Base-by-base conservation (phyloP, 2,797 vertebrate genomes). In the Danio aesculapii region DNA sequence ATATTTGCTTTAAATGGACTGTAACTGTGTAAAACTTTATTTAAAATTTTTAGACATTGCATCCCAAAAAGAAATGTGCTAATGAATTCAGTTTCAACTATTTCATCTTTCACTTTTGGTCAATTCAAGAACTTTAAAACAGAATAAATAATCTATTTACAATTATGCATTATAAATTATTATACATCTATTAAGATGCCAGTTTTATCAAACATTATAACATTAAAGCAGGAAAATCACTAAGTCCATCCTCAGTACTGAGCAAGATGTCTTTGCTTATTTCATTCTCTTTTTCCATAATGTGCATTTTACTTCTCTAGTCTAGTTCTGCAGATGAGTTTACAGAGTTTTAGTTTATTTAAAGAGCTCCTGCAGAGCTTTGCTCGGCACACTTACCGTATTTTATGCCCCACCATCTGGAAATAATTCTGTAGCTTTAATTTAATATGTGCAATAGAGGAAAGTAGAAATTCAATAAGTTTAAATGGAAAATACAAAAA, bases 361-460 rank as follows among this genome's bases (percentile, higher is more conserved):
- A 39, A 64, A 13, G 44, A 41, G 21, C 46, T 52, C 17, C 44
- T 52, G 12, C 4, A 43, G 55, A 69, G 30, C 21, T 41, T 68
- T 43, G 43, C 16, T 8, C 50, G 66, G 55, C 55, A 61, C n/a
- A 39, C 39, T 78, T 61, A 70, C 44, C 30, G 3, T 1, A 30
- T 30, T 69, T 59, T 50, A 69, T 70, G 12, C 12, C 30, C 55
- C 21, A 46, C 30, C 66, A 78, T 78, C 57, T 70, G 46, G 55
- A 78, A 69, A 69, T 69, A 49, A 19, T 69, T 61, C 11, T 70
- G 55, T 52, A 16, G 6, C 30, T 70, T 61, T 70, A 70, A 59
- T 78, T 61, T 70, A 70, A 52, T 70, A 69, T 61, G 66, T 78
- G 66, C 76, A 70, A 52, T 52, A 44, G n/a, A 76, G 39, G 4